These are phyloP conservation scores for Platerodrilus igneus DNA, from an alignment of 2,888 invertebrate species.

Conservation along the genomic window DNA sequence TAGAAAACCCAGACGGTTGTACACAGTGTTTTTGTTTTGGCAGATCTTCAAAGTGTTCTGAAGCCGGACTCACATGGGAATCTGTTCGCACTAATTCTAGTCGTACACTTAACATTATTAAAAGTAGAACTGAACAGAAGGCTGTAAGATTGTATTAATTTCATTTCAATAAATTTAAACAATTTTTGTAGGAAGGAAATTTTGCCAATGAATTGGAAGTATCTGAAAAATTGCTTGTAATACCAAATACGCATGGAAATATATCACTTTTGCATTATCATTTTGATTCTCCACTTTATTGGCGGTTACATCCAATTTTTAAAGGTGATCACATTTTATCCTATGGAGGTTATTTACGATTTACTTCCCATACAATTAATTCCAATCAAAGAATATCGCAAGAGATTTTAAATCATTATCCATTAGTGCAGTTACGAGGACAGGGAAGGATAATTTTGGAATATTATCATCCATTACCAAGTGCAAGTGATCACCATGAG, in stretches of 20 bases:
- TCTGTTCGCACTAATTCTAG: constrained; percentile 62
- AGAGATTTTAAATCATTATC: constrained; percentile 53
- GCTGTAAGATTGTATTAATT: neutral
- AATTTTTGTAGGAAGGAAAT: too few relatives aligned
- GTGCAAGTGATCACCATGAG: constrained; percentile 50
- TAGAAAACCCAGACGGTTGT: constrained; percentile 79
- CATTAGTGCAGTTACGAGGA: constrained; percentile 79
- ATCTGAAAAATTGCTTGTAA: constrained; percentile 40
- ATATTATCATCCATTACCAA: constrained; percentile 54
- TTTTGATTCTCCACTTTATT: constrained; percentile 69
- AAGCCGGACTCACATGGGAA: constrained; percentile 79
- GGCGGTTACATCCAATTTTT: constrained; percentile 75
- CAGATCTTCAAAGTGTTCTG: constrained; percentile 71
- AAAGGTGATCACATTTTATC: constrained; percentile 84
- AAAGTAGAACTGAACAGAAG: constrained; percentile 15
- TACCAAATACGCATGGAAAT: constrained; percentile 57
- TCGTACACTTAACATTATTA: constrained; percentile 38
- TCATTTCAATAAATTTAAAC: too few relatives aligned
- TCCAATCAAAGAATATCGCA: constrained; percentile 47
- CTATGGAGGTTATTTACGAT: constrained; percentile 85
- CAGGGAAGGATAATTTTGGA: constrained; percentile 67
- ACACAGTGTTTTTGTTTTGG: constrained; percentile 96
- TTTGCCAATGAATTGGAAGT: constrained; percentile 9
- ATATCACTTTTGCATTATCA: constrained; percentile 52
- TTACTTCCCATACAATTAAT: constrained; percentile 59